These are phyloP conservation scores for Luidia sarsii DNA, from an alignment of 53 echinoderm and acorn worm genomes.

Conservation along the genomic window DNA sequence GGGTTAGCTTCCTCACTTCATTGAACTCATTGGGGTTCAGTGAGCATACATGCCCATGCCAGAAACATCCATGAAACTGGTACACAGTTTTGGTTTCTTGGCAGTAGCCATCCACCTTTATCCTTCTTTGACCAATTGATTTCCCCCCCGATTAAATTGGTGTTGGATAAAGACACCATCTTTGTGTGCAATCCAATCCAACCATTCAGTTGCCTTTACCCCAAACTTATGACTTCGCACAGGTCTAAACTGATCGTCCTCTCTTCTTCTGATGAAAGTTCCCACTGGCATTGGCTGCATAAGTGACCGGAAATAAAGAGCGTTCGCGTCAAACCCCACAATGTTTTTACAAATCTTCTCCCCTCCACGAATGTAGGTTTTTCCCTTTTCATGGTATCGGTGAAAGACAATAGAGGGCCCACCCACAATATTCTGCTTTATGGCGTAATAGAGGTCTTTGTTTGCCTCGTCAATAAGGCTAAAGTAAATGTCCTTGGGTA, in stretches of 20 bases:
- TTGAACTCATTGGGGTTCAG: conserved; percentile 22
- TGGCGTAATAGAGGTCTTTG: conserved; percentile 46
- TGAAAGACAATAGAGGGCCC: conserved; percentile 67
- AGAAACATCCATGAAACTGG: conserved; percentile 59
- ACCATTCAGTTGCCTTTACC: conserved; percentile 26
- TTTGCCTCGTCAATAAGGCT: too few relatives aligned
- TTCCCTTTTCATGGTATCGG: conserved; percentile 46
- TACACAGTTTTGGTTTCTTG: conserved; percentile 41
- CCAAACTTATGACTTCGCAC: conserved; percentile 11
- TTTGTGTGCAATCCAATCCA: conserved; percentile 5
- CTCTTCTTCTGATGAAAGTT: conserved; percentile 21
- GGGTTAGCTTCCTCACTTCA: neutral
- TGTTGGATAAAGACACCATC: conserved; percentile 21
- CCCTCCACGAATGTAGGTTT: conserved; percentile 38
- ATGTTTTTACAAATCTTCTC: conserved; percentile 33
- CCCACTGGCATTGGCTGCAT: conserved; percentile 70
- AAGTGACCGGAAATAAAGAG: conserved; percentile 63
- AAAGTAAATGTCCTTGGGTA: neutral
- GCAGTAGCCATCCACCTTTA: conserved; percentile 63
- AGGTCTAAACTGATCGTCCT: conserved; percentile 30
- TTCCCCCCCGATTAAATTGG: conserved; percentile 39
- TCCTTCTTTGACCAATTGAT: conserved; percentile 15
- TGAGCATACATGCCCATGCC: conserved; percentile 47
- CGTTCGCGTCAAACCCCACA: too few relatives aligned
- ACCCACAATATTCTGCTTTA: conserved; percentile 58